Conservation (phyloP, 2,113 vertebrate genomes). For the Planiliza haematocheilus region DNA sequence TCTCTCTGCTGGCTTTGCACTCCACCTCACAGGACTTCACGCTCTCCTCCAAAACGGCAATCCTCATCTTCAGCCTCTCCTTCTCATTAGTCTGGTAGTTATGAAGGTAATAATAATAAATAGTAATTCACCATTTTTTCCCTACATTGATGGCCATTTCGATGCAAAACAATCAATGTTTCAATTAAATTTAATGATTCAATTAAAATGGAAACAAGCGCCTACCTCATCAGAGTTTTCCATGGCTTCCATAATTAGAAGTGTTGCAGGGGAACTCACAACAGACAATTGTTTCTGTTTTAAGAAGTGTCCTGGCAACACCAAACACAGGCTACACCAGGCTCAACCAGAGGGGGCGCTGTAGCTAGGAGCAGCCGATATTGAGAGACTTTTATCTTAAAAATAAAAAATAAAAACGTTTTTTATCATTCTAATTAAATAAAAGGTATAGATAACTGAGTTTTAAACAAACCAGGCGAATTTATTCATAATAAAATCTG, state of each 20-base stretch:
- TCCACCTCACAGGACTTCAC: slow-evolving; percentile 87
- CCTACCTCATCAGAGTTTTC: slow-evolving; percentile 66
- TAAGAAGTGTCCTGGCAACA: slow-evolving; percentile 69
- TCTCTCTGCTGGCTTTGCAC: slow-evolving; percentile 90
- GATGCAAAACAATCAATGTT: background rate
- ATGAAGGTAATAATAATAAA: background rate
- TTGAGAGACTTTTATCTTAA: background rate
- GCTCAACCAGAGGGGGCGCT: slow-evolving; percentile 52
- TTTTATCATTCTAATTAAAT: background rate
- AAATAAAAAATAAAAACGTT: too few species aligned
- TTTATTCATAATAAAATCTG: too few species aligned
- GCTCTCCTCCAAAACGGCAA: slow-evolving; percentile 84
- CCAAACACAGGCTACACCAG: slow-evolving; percentile 49
- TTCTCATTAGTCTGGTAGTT: slow-evolving; percentile 79
- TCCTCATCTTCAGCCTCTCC: slow-evolving; percentile 76
- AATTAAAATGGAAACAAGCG: too few species aligned
- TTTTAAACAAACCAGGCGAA: too few species aligned
- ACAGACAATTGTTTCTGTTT: slow-evolving; percentile 34
- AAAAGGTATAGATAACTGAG: too few species aligned
- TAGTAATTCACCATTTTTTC: background rate
- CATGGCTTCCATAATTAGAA: slow-evolving; percentile 35
- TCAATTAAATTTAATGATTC: too few species aligned
- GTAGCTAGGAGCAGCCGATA: background rate
- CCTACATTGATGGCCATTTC: background rate
- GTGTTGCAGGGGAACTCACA: slow-evolving; percentile 4